A percentile compares a stretch with the other conserved stretches of the same genome.
Evolutionary conservation across 2,888 invertebrate species (phyloP).

Genomic region (Drosophila buzzatii): DNA sequence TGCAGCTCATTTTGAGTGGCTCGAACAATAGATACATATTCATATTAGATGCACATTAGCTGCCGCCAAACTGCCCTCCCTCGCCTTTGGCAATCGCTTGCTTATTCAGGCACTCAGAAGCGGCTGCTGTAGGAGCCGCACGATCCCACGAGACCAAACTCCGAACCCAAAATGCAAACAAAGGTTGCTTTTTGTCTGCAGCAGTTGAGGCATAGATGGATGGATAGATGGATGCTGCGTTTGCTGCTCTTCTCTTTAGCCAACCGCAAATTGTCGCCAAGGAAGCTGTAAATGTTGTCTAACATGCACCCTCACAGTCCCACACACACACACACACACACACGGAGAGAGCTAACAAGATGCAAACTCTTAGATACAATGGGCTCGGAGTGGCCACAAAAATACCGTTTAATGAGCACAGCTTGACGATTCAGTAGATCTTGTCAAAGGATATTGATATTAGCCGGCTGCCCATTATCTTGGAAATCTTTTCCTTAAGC

Average conservation of each 20-base stretch:
- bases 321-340: constrained; percentile 41
- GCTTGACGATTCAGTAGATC: constrained; percentile 79
- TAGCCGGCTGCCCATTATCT: constrained; percentile 67
- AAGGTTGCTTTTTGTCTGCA: constrained; percentile 71
- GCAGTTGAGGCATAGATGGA: constrained; percentile 52
- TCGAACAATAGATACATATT: constrained; percentile 72
- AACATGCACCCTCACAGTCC: constrained; percentile 59
- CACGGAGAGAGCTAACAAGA: constrained; percentile 71
- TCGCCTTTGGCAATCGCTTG: not conserved
- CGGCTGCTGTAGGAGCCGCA: constrained; percentile 41
- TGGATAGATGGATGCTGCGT: constrained; percentile 34
- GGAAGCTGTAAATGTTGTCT: constrained; percentile 60
- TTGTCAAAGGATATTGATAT: constrained; percentile 78
- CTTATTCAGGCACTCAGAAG: constrained; percentile 63
- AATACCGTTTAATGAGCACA: constrained; percentile 84
- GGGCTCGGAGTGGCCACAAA: constrained; percentile 68
- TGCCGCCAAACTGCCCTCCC: constrained; percentile 53
- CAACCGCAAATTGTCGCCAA: constrained; percentile 79
- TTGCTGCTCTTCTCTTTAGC: constrained; percentile 27
- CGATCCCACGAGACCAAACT: constrained; percentile 30
- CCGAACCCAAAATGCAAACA: constrained; percentile 50
- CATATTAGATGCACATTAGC: constrained; percentile 84
- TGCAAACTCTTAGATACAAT: constrained; percentile 73
- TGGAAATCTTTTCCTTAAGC: constrained; percentile 39
- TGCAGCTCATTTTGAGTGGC: constrained; percentile 57